Evolutionary conservation across 2,888 invertebrate species (phyloP).

Genomic region (Lacanobia oleracea): DNA sequence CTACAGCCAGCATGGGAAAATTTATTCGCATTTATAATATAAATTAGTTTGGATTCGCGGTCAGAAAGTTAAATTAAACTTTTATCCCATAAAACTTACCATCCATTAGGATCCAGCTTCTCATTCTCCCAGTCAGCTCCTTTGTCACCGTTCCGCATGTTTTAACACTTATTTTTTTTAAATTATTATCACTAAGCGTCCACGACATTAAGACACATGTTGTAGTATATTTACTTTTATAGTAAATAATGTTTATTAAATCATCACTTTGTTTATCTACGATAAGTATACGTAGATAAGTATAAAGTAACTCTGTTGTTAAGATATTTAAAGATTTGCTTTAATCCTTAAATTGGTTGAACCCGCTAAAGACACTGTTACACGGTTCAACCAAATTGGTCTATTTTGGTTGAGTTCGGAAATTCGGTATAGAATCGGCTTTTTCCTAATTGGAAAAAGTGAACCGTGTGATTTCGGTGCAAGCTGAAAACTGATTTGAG

Average conservation of each 20-base stretch:
- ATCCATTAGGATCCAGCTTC: slow-evolving; percentile 80
- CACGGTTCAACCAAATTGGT: slow-evolving; percentile 13
- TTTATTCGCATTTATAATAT: too few relatives aligned
- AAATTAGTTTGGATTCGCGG: too few relatives aligned
- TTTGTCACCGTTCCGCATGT: slow-evolving; percentile 74
- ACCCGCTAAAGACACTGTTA: background rate
- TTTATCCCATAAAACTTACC: slow-evolving; percentile 73
- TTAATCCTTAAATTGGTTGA: slow-evolving; percentile 6
- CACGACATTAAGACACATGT: slow-evolving; percentile 63
- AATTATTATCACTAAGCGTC: slow-evolving; percentile 49
- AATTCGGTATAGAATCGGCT: background rate
- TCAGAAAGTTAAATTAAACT: background rate
- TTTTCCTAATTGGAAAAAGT: background rate
- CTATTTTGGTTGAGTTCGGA: background rate
- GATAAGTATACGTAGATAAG: background rate
- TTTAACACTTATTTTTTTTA: slow-evolving; percentile 55
- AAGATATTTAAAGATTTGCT: background rate
- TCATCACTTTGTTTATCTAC: slow-evolving; percentile 3
- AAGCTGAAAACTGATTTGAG: background rate
- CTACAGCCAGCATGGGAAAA: too few relatives aligned
- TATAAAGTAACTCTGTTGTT: slow-evolving; percentile 42
- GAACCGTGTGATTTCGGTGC: background rate
- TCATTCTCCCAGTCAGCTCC: slow-evolving; percentile 81
- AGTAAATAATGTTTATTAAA: slow-evolving; percentile 10
- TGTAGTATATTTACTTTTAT: slow-evolving; percentile 1